A percentile compares a stretch with the other conserved stretches of the same genome.
Conservation (phyloP, 2,113 vertebrate genomes). For the Physeter macrocephalus region DNA sequence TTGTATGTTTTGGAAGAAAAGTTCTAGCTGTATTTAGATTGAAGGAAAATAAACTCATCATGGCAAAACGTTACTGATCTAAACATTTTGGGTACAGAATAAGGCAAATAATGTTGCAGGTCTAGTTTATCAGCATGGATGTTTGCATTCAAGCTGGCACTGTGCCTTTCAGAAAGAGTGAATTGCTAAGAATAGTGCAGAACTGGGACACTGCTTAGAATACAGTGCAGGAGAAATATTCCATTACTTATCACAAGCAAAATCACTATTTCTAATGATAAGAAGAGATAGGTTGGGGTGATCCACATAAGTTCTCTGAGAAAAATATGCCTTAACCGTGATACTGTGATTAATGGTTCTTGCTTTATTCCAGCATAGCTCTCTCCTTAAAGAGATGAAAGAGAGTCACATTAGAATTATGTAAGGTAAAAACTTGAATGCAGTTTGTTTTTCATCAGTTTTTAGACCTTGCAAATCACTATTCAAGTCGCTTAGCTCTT, state of each 20-base stretch:
- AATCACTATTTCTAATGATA: constrained; percentile 55
- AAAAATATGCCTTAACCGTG: background rate
- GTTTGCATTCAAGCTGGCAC: constrained; percentile 10
- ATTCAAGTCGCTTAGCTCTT: background rate
- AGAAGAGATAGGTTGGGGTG: constrained; percentile 34
- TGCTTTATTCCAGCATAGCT: background rate
- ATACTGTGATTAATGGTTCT: constrained; percentile 35
- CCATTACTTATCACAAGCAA: constrained; percentile 48
- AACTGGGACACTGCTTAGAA: constrained; percentile 44
- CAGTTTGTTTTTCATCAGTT: background rate
- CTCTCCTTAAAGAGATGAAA: constrained; percentile 25
- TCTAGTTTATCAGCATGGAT: constrained; percentile 25
- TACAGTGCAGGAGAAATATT: constrained; percentile 35
- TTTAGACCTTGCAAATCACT: constrained; percentile 28
- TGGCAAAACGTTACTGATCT: constrained; percentile 27
- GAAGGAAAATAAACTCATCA: constrained; percentile 36
- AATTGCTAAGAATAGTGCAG: constrained; percentile 56
- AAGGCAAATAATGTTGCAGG: constrained; percentile 27
- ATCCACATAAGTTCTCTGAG: constrained; percentile 39
- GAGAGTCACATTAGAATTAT: background rate
- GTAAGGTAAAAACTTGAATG: constrained; percentile 17
- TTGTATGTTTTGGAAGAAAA: background rate
- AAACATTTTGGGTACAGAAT: background rate
- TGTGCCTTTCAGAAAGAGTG: background rate
- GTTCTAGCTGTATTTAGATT: background rate